Percentiles rank a stretch among this genome's conserved stretches.
Conservation (phyloP, 1,140 invertebrate genomes). For the Sarcophaga peregrina region DNA sequence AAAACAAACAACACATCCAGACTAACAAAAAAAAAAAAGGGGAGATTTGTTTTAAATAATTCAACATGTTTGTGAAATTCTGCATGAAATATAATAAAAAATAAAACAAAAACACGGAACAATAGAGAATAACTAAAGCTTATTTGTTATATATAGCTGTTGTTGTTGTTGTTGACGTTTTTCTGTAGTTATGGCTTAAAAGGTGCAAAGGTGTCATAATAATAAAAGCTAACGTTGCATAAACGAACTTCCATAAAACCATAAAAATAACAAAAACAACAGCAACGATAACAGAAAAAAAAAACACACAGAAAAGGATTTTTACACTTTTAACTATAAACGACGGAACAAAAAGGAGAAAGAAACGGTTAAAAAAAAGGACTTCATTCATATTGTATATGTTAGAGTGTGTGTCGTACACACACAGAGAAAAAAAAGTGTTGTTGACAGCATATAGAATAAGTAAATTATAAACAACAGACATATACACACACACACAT, state of each 20-base stretch:
- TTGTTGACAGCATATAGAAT: neutral
- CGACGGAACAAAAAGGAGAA: neutral
- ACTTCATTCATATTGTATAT: too few species aligned
- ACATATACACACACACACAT: neutral
- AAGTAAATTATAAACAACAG: neutral
- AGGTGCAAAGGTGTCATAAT: constrained; percentile 41
- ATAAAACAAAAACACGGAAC: neutral
- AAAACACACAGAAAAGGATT: constrained; percentile 21
- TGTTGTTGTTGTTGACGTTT: constrained; percentile 13
- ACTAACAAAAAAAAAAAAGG: too few species aligned
- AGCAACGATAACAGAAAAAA: neutral
- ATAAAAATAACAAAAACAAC: neutral
- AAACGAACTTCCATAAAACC: constrained; percentile 27
- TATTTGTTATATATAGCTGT: neutral
- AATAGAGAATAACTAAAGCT: constrained; percentile 7
- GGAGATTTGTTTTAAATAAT: neutral
- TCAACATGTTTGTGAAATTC: neutral
- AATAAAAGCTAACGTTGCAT: constrained; percentile 40
- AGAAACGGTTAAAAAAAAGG: too few species aligned
- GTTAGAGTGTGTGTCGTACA: too few species aligned
- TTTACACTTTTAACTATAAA: constrained; percentile 26
- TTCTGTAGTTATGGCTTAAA: neutral
- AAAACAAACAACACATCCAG: too few species aligned
- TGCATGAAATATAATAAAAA: neutral
- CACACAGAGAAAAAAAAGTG: neutral